Evolutionary conservation across 2,113 vertebrate species (phyloP), one percentile per base, ranked within the genome.

Genomic region (Sorex fumeus): DNA sequence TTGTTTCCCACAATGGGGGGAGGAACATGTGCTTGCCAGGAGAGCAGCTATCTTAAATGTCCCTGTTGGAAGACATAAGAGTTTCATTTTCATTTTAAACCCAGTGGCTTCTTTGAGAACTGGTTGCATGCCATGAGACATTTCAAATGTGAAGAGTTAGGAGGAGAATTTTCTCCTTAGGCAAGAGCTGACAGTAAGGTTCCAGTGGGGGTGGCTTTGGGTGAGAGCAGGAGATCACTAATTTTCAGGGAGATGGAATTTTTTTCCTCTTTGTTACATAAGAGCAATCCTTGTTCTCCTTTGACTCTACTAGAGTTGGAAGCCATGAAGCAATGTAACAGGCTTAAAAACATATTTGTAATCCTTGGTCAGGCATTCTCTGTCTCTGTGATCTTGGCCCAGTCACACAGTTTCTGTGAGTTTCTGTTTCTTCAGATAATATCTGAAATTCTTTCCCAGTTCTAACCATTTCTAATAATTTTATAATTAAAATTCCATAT

Each of bases 81-180:
- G 86, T 78, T 92, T 95, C 96, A 72, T 96, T 97, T 97, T 93
- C 64, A 66, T 93, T 95, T 96, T 95, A 91, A 92, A 62, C 81
- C 45, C 91, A 87, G 77, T 10, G 1, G 83, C 92, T 57, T 75
- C 88, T 91, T 74, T 95, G 62, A 95, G 94, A 95, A 97, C 66
- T 1, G 9, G n/a, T 96, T 93, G 77, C 40, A 47, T 88, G 95
- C 86, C 87, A 81, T 95, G 93, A 95, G 66, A 66, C 84, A 92
- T 95, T 94, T 95, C 60, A 81, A 72, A 93, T 84, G 9, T 91
- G 88, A 97, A 96, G 94, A 93, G 64, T 66, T n/a, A 8, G 12
- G 82, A 89, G 64, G 69, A 69, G 89, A 87, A 93, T 96, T 93
- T 34, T 2, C 21, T 90, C 25, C 25, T 74, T 50, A 83, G 57